These are phyloP conservation scores for Apamea crenata DNA, from an alignment of 2,888 invertebrate species.

Conservation along the genomic window DNA sequence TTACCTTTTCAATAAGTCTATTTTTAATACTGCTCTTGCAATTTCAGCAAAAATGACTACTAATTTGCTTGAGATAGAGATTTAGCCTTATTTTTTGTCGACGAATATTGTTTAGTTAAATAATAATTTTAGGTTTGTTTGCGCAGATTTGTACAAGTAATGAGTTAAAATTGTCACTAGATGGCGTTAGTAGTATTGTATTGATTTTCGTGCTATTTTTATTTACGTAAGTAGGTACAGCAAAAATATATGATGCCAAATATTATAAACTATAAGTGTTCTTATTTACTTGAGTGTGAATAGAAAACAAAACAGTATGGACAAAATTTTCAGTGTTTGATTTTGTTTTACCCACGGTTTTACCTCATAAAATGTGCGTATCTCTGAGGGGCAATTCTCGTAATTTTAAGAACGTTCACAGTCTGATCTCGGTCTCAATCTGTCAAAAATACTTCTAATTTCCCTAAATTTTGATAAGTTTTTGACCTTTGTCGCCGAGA, in stretches of 20 bases:
- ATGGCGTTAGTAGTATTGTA: not conserved
- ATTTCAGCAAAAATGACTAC: not conserved
- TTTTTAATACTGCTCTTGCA: not conserved
- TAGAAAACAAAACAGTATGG: not conserved
- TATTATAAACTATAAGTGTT: not conserved
- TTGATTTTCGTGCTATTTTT: not conserved
- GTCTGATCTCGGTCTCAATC: no score
- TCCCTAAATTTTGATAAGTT: no score
- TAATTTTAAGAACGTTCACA: no score
- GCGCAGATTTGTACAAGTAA: not conserved
- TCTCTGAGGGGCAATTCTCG: no score
- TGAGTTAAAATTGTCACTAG: not conserved
- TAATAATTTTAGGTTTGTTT: not conserved
- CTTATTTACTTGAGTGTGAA: not conserved
- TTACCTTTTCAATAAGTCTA: not conserved
- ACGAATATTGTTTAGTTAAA: no score
- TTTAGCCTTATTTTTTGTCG: not conserved
- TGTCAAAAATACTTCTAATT: no score
- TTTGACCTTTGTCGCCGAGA: no score
- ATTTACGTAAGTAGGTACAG: not conserved
- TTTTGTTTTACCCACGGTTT: no score
- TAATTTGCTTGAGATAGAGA: not conserved
- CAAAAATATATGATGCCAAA: slow-evolving; percentile 35
- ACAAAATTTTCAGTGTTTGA: no score
- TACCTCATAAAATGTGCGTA: not conserved